Conservation (phyloP, 2,888 invertebrate species). For the Drosophila planitibia region DNA sequence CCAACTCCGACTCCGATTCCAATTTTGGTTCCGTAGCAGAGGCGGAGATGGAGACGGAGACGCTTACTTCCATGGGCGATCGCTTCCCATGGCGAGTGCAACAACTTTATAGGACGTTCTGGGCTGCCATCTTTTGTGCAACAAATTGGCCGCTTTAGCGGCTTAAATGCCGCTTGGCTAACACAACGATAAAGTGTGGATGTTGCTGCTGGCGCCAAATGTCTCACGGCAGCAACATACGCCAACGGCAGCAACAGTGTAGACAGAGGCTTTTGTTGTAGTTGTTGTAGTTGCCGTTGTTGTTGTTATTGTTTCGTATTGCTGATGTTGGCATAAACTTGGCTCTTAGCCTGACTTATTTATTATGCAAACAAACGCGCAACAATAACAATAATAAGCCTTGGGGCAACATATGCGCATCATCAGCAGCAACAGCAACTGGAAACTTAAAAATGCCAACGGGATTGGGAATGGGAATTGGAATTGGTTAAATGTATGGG, state of each 20-base stretch:
- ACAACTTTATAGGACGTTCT: slow-evolving; percentile 17
- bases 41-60: background rate
- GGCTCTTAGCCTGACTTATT: slow-evolving; percentile 48
- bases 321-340: slow-evolving; percentile 52
- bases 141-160: slow-evolving; percentile 28
- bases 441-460: slow-evolving; percentile 26
- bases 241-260: background rate
- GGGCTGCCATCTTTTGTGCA: slow-evolving; percentile 21
- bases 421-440: slow-evolving; percentile 26
- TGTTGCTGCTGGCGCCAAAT: slow-evolving; percentile 42
- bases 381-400: slow-evolving; percentile 34
- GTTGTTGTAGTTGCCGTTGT: background rate
- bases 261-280: background rate
- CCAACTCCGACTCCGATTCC: background rate
- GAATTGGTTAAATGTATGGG: slow-evolving; percentile 11
- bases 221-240: slow-evolving; percentile 33
- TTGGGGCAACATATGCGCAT: slow-evolving; percentile 42
- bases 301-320: slow-evolving; percentile 7
- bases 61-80: slow-evolving; percentile 14
- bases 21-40: background rate
- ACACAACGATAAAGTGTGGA: slow-evolving; percentile 18
- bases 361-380: slow-evolving; percentile 54
- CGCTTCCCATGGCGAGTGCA: slow-evolving; percentile 37
- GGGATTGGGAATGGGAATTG: slow-evolving; percentile 10
- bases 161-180: slow-evolving; percentile 37